Evolutionary conservation across 2,888 invertebrate genomes (phyloP).

Genomic region (Brenthis hecate): DNA sequence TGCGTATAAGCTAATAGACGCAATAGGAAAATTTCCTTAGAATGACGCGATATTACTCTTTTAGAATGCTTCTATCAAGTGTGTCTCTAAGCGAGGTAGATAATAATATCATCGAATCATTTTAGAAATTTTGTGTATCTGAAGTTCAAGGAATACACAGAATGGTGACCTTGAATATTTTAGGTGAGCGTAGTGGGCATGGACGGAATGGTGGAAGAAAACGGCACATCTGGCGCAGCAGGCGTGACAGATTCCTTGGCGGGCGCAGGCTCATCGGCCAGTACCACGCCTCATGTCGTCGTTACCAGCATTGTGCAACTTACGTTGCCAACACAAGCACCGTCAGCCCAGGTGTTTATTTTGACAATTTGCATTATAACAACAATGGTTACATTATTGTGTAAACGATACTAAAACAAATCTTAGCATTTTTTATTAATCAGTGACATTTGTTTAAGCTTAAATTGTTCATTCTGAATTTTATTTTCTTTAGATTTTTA

Average conservation of each 20-base stretch:
- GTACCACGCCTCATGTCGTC: slow-evolving; percentile 74
- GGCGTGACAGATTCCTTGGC: slow-evolving; percentile 68
- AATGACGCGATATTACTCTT: slow-evolving; percentile 74
- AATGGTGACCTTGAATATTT: slow-evolving; percentile 82
- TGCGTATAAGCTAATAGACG: slow-evolving; percentile 65
- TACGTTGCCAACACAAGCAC: slow-evolving; percentile 85
- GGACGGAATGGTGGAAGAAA: slow-evolving; percentile 97
- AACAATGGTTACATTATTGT: slow-evolving; percentile 16
- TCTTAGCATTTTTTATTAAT: background rate
- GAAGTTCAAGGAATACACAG: slow-evolving; percentile 70
- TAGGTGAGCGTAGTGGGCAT: slow-evolving; percentile 87
- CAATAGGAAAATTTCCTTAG: slow-evolving; percentile 73
- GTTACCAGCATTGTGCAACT: slow-evolving; percentile 93
- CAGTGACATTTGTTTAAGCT: slow-evolving; percentile 6
- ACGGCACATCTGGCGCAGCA: slow-evolving; percentile 82
- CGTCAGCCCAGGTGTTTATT: slow-evolving; percentile 85
- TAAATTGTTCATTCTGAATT: background rate
- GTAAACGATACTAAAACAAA: background rate
- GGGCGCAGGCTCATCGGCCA: slow-evolving; percentile 59
- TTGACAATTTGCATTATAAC: slow-evolving; percentile 39
- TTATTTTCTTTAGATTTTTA: background rate
- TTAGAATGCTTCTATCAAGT: slow-evolving; percentile 52
- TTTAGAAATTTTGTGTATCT: slow-evolving; percentile 51
- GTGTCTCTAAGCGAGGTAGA: slow-evolving; percentile 61
- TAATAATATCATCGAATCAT: slow-evolving; percentile 49